Evolutionary conservation across 2,113 vertebrate genomes (phyloP).

Genomic region (Euleptes europaea): DNA sequence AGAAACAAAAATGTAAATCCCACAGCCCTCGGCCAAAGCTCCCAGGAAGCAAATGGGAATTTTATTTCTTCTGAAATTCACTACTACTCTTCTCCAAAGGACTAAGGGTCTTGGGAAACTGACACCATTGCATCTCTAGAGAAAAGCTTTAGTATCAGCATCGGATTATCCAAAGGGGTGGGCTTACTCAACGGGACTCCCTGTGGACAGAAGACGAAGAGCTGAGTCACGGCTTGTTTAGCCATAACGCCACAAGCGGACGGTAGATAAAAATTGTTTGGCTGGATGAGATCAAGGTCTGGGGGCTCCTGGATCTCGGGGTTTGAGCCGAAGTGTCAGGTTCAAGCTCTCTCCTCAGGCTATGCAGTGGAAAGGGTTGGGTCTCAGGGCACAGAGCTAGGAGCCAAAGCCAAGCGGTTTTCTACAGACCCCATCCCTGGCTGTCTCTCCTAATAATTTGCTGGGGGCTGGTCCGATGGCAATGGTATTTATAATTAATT

Average conservation of each 20-base stretch:
- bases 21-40: not conserved
- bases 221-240: not conserved
- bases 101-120: not conserved
- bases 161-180: not conserved
- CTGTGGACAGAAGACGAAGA: not conserved
- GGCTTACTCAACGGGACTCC: not conserved
- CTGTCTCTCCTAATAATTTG: too few relatives aligned
- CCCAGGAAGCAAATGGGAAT: conserved; percentile 7
- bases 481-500: too few relatives aligned
- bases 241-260: not conserved
- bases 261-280: not conserved
- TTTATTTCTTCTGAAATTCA: not conserved
- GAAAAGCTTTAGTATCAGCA: not conserved
- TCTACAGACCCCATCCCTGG: too few relatives aligned
- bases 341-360: not conserved
- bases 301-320: not conserved
- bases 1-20: conserved; percentile 13
- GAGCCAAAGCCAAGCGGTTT: too few relatives aligned
- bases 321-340: not conserved
- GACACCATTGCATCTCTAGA: not conserved
- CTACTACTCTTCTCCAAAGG: accelerated
- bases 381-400: too few relatives aligned
- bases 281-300: not conserved
- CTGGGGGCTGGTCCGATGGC: too few relatives aligned
- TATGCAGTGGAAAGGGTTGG: too few relatives aligned